Percentiles rank a stretch among this genome's conserved stretches.
Evolutionary conservation across 2,797 vertebrate species (phyloP).

Genomic region (Fistularia tabacaria): DNA sequence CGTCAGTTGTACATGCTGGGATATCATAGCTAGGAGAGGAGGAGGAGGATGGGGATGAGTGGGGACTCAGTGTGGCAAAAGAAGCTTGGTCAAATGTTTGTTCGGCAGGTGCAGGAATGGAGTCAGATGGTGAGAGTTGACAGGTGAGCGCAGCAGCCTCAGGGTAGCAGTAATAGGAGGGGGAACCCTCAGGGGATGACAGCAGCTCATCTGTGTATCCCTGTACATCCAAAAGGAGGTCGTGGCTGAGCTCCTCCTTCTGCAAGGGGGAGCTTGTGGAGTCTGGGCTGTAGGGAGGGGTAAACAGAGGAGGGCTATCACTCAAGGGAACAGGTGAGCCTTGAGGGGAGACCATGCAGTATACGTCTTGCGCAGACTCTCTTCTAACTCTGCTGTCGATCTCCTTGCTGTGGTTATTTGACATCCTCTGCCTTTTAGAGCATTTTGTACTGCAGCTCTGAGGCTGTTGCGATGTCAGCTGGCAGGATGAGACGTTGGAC

Average conservation of each 20-base stretch:
- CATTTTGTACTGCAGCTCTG: conserved; percentile 20
- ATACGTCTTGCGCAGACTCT: conserved; percentile 24
- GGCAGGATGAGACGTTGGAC: conserved; percentile 12
- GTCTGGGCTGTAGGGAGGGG: conserved; percentile 70
- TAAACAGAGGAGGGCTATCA: conserved; percentile 51
- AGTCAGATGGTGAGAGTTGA: conserved; percentile 35
- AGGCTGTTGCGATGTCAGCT: conserved; percentile 10
- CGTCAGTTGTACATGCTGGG: conserved; percentile 36
- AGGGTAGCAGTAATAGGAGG: conserved; percentile 48
- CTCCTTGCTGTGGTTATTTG: conserved; percentile 41
- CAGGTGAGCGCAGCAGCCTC: conserved; percentile 33
- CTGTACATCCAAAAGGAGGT: conserved; percentile 59
- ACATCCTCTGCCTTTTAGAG: conserved; percentile 57
- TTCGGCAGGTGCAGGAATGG: conserved; percentile 18
- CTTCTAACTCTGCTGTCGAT: conserved; percentile 23
- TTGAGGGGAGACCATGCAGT: conserved; percentile 19
- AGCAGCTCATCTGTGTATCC: conserved; percentile 48
- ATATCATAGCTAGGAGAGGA: conserved; percentile 44
- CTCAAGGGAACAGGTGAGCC: conserved; percentile 39
- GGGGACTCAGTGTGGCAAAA: conserved; percentile 10
- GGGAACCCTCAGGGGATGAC: conserved; percentile 57
- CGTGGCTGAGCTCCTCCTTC: conserved; percentile 44
- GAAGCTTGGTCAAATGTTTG: conserved; percentile 38
- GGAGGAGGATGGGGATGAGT: conserved; percentile 35
- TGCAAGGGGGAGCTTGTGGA: conserved; percentile 62